Evolutionary conservation across 2,797 vertebrate species (phyloP), one percentile per base, ranked within the genome.

Genomic region (Synaphobranchus kaupii): DNA sequence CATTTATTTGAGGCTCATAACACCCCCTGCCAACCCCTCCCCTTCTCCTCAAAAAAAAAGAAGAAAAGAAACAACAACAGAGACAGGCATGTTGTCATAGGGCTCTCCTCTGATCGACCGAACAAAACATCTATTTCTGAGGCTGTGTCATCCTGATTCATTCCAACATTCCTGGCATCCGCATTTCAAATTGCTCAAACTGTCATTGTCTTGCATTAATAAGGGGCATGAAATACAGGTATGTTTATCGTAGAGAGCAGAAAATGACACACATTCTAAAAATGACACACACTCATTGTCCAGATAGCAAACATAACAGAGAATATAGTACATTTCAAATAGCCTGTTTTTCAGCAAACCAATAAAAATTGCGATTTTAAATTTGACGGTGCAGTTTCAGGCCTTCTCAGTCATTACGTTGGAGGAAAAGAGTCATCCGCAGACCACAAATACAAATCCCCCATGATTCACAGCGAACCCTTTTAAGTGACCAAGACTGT

Each of bases 401-500:
- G 71, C 71, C 17, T 76, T 34, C 31, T 73, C 31, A 12, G 28
- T 39, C 3, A 34, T 73, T 22, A 76, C 15, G 17, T 76, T 76
- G 44, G 71, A 76, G 71, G 66, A 71, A 71, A 76, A 39, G 31
- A 39, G 34, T 76, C 71, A 39, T 76, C 71, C 71, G 3, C 34
- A 73, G 68, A 13, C 68, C 12, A 12, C 15, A 34, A 34, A 34
- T 73, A 73, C 15, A 31, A 73, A 76, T 76, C 15, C 31, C 13
- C 12, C 71, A 20, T 76, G 71, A 76, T 76, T 76, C 71, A 76
- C 34, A 76, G 71, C 71, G 44, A 34, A 44, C 31, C 71, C 34
- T 76, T 76, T 76, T 76, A 76, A 76, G 34, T 44, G 71, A 44
- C 71, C 71, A 44, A 76, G 34, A 34, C 71, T 39, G 31, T 76